Percentiles rank a stretch among this genome's conserved stretches.
phyloP scores from a whole-genome alignment of 1,140 invertebrate genomes.

The Teleopsis dalmanni region DNA sequence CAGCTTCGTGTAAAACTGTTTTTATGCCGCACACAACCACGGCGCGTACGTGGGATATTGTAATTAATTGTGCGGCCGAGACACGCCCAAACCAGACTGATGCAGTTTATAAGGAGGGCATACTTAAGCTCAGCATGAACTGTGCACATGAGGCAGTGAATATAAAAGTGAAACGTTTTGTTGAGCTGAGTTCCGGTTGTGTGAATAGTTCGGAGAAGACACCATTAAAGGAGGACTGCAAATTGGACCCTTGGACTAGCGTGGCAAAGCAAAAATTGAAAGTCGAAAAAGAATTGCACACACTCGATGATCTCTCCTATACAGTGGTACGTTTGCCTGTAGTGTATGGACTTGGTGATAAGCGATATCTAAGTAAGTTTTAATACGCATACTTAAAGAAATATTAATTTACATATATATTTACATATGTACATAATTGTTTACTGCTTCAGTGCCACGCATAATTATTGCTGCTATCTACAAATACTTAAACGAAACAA shows the following conservation, averaged over 20 bases:
- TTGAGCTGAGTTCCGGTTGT: conserved; percentile 80
- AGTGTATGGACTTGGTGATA: conserved; percentile 80
- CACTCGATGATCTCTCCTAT: conserved; percentile 58
- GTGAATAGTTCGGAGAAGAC: conserved; percentile 71
- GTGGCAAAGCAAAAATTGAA: conserved; percentile 75
- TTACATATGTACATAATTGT: background rate
- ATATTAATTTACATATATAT: background rate
- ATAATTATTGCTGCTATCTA: conserved; percentile 81
- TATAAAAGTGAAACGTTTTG: conserved; percentile 59
- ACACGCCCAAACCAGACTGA: conserved; percentile 81
- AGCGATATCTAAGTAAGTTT: conserved; percentile 68
- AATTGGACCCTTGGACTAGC: conserved; percentile 72
- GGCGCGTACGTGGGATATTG: conserved; percentile 59
- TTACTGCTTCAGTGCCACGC: conserved; percentile 70
- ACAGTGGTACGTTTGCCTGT: conserved; percentile 75
- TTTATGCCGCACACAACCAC: conserved; percentile 53
- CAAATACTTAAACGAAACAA: conserved; percentile 77
- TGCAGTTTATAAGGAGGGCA: conserved; percentile 82
- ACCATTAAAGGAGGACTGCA: conserved; percentile 66
- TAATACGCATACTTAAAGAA: background rate
- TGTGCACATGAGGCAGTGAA: conserved; percentile 71
- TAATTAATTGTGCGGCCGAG: conserved; percentile 85
- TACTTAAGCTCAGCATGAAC: conserved; percentile 73
- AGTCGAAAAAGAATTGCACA: conserved; percentile 70
- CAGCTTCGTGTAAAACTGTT: conserved; percentile 69